Evolutionary conservation across 1,140 invertebrate species (phyloP).

Genomic region (Papilio dardanus): DNA sequence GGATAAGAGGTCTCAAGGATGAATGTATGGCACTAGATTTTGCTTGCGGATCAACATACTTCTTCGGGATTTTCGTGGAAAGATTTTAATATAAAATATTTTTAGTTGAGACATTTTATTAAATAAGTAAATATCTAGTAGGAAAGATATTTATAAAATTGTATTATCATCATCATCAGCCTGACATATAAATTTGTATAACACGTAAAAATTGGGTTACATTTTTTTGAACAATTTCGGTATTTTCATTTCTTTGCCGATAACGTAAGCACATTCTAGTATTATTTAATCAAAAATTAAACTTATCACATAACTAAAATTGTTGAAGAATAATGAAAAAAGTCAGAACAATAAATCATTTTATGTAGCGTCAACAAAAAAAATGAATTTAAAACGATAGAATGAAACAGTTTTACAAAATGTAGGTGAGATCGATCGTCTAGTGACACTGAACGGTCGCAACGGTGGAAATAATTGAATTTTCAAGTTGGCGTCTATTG

Average conservation of each 20-base stretch:
- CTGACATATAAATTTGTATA: too few species aligned
- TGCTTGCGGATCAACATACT: slow-evolving; percentile 29
- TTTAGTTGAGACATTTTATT: background rate
- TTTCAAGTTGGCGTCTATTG: slow-evolving; percentile 36
- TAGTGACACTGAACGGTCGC: slow-evolving; percentile 23
- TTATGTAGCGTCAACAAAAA: background rate
- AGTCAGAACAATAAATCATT: background rate
- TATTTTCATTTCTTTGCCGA: too few species aligned
- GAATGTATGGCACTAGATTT: slow-evolving; percentile 33
- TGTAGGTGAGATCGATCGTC: slow-evolving; percentile 9
- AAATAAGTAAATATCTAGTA: too few species aligned
- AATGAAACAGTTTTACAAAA: slow-evolving; percentile 28
- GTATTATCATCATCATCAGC: too few species aligned
- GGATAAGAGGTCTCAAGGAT: slow-evolving; percentile 35
- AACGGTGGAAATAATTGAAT: slow-evolving; percentile 27
- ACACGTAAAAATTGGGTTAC: too few species aligned
- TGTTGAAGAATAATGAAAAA: background rate
- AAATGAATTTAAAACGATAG: background rate
- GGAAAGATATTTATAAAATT: too few species aligned
- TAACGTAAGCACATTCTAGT: too few species aligned
- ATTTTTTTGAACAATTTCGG: too few species aligned
- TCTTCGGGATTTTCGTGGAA: slow-evolving; percentile 15
- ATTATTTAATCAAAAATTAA: too few species aligned
- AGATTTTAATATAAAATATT: slow-evolving; percentile 20
- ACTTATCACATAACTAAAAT: too few species aligned